Base-by-base conservation (phyloP, 2,797 vertebrate species). In the Novumbra hubbsi region DNA sequence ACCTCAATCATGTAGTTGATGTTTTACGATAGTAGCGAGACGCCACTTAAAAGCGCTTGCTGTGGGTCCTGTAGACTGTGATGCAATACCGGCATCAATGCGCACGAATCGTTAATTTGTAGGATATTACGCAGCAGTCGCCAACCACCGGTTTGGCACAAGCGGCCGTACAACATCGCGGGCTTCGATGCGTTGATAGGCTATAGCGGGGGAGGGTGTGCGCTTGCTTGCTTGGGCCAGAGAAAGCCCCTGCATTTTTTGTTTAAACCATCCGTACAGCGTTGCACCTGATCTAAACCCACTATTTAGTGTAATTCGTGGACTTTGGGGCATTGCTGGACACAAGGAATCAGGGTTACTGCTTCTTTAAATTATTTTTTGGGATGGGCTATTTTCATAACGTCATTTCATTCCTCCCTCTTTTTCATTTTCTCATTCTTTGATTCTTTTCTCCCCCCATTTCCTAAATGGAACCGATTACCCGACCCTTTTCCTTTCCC, bases 351-450 rank as follows among this genome's bases (percentile, higher is more conserved):
- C 78, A 73, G 76, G 84, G 88, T 85, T 86, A 76, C 85, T 90
- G 84, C 87, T 89, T 88, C 90, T 92, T 92, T 90, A 91, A 91
- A 86, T 86, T 86, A 87, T 87, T 80, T 88, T 14, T 3, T 21
- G 90, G 90, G 90, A 89, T 86, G 91, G 92, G 90, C 91, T 87
- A 87, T 86, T 83, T 89, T 90, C 88, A 90, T 86, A 80, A 89
- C 91, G 90, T 92, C 91, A 89, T 86, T 88, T 84, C 80, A 87
- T 90, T 91, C 88, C 89, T 88, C 86, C 83, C 87, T 86, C 81
- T 81, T 80, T 79, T 83, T 65, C 75, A 83, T 88, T 88, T 81
- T 88, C 83, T 85, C 84, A 84, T 90, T 86, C 88, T 83, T 88
- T 83, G 74, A 76, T 88, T 90, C 84, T 85, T 76, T n/a, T 30